Conservation (phyloP, 2,797 vertebrate genomes). For the Nyctalus aviator region DNA sequence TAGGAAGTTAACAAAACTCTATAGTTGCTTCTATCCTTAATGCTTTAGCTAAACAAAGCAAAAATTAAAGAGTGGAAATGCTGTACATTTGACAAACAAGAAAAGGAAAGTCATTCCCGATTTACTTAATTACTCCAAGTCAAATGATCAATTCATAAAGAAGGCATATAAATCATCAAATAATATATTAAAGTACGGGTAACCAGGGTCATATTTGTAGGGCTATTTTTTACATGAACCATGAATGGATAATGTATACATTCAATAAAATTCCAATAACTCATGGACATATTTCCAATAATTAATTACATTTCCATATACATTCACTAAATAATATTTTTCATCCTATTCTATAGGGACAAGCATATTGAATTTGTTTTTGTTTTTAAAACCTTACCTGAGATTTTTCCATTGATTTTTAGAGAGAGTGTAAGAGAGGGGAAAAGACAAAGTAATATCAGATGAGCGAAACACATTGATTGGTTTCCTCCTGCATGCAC, state of each 20-base stretch:
- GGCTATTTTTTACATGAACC: neutral
- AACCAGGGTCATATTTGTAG: neutral
- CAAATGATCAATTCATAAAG: neutral
- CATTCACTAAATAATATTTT: neutral
- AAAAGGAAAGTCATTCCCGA: neutral
- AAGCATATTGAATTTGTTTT: neutral
- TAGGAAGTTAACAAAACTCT: neutral
- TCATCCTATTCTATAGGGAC: neutral
- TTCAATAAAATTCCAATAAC: neutral
- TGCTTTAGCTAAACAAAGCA: neutral
- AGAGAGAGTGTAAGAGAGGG: no score
- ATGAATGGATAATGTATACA: neutral
- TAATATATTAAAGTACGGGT: neutral
- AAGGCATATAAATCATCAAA: neutral
- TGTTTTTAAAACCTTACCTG: no score
- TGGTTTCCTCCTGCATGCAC: no score
- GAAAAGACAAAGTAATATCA: no score
- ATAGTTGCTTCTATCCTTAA: neutral
- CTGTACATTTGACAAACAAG: neutral
- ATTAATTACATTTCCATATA: neutral
- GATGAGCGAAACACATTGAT: no score
- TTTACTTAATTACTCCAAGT: neutral
- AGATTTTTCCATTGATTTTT: no score
- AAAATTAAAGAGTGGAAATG: neutral
- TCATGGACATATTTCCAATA: neutral